These are phyloP conservation scores for Ophiothrix spiculata DNA, from an alignment of 35 echinoderm and acorn worm genomes.

Conservation along the genomic window DNA sequence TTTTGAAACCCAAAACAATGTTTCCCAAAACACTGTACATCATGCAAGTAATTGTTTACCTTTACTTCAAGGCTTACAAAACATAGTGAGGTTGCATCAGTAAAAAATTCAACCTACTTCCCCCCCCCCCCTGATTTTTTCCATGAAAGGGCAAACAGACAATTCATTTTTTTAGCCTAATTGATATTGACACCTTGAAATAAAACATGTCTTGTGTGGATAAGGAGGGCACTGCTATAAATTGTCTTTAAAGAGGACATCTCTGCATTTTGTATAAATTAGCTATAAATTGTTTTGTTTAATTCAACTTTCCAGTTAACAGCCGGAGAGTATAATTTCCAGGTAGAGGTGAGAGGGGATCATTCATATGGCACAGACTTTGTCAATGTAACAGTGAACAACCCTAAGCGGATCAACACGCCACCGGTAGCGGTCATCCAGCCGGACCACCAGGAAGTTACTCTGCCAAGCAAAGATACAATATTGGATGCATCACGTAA, in stretches of 20 bases:
- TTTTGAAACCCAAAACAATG: no score
- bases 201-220: not conserved
- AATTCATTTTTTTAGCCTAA: no score
- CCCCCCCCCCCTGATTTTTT: not conserved
- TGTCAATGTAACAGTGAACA: constrained; percentile 77
- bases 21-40: no score
- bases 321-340: constrained; percentile 68
- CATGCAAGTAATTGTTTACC: no score
- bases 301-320: constrained; percentile 49
- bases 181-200: no score
- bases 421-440: constrained; percentile 69
- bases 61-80: no score
- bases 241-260: not conserved
- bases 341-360: constrained; percentile 48
- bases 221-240: not conserved
- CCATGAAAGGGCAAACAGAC: no score
- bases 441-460: constrained; percentile 54
- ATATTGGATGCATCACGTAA: constrained; percentile 78
- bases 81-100: no score
- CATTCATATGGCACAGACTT: constrained; percentile 45
- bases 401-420: constrained; percentile 63
- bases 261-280: no score
- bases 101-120: no score
- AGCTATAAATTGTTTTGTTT: no score
- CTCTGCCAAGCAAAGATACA: constrained; percentile 46